A percentile compares a stretch with the other conserved stretches of the same genome.
phyloP scores from a whole-genome alignment of 2,888 invertebrate species.

The Latheticus oryzae region DNA sequence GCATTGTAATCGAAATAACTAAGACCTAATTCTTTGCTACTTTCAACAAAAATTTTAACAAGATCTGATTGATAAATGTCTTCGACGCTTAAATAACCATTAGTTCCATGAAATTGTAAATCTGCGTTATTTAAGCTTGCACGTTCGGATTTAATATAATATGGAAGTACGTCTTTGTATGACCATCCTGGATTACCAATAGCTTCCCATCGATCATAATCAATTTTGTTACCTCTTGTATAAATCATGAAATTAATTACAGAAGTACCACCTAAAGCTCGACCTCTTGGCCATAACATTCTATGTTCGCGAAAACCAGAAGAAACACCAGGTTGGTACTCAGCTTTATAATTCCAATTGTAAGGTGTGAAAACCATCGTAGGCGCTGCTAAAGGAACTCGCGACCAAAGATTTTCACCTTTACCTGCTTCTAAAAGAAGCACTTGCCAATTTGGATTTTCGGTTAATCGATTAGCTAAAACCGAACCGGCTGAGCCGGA shows the following conservation, averaged over 20 bases:
- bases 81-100: constrained; percentile 72
- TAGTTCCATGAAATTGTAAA: constrained; percentile 67
- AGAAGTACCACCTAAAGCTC: constrained; percentile 71
- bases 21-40: constrained; percentile 64
- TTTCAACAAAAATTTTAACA: constrained; percentile 20
- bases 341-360: constrained; percentile 62
- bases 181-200: constrained; percentile 81
- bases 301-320: constrained; percentile 55
- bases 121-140: constrained; percentile 68
- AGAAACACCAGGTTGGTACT: constrained; percentile 48
- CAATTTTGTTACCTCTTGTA: constrained; percentile 76
- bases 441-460: constrained; percentile 57
- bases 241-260: constrained; percentile 78
- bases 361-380: constrained; percentile 59
- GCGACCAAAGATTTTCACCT: constrained; percentile 60
- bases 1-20: constrained; percentile 63
- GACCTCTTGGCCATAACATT: constrained; percentile 69
- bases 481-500: constrained; percentile 79
- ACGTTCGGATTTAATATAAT: constrained; percentile 67
- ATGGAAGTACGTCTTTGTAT: constrained; percentile 65
- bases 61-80: constrained; percentile 65
- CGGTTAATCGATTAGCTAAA: constrained; percentile 74
- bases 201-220: constrained; percentile 76
- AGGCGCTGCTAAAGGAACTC: constrained; percentile 64
- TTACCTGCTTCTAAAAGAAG: constrained; percentile 51